Conservation (phyloP, 2,797 vertebrate genomes). For the Poecile montanus region DNA sequence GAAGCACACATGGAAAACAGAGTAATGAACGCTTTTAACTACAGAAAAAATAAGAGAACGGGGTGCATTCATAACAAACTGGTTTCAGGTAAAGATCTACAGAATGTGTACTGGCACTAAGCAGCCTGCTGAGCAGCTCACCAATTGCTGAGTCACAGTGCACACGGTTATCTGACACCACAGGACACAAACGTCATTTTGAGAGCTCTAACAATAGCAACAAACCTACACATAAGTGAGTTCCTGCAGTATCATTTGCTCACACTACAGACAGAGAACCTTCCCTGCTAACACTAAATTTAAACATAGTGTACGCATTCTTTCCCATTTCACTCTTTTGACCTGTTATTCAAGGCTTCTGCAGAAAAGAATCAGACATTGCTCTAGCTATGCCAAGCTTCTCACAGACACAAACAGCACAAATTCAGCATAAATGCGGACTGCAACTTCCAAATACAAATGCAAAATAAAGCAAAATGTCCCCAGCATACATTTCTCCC, state of each 20-base stretch:
- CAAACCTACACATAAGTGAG: neutral
- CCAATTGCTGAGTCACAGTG: slow-evolving; percentile 47
- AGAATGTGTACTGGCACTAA: neutral
- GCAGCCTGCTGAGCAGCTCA: neutral
- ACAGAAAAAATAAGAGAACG: fast-evolving
- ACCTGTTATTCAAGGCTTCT: neutral
- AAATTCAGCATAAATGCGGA: neutral
- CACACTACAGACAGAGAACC: neutral
- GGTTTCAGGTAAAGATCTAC: neutral
- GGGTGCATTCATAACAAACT: fast-evolving
- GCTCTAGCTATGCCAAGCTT: neutral
- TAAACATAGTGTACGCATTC: fast-evolving
- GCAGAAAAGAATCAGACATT: neutral
- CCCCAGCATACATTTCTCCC: neutral
- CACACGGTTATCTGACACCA: neutral
- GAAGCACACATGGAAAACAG: neutral
- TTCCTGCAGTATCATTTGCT: neutral
- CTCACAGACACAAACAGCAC: neutral
- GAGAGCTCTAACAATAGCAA: neutral
- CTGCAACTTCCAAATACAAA: neutral
- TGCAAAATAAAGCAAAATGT: neutral
- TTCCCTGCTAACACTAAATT: neutral
- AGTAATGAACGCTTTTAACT: neutral
- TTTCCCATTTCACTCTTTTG: neutral
- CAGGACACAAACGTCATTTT: neutral